phyloP scores from a whole-genome alignment of 1,140 invertebrate species.

The Listronotus bonariensis region DNA sequence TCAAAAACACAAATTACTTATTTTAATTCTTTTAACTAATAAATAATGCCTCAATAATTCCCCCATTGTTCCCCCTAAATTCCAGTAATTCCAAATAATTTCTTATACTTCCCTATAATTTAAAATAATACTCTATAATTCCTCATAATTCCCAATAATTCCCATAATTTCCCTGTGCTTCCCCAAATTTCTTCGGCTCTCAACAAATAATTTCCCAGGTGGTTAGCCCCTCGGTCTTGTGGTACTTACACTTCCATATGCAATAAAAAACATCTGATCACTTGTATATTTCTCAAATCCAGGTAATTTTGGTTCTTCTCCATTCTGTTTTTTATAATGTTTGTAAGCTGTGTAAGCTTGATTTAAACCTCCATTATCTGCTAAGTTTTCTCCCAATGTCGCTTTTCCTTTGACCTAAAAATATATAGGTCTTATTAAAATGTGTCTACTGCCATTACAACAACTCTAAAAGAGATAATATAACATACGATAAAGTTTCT shows the following conservation, averaged over 20 bases:
- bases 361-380: slow-evolving; percentile 86
- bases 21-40: no score
- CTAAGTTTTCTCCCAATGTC: slow-evolving; percentile 88
- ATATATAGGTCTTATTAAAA: not conserved
- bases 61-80: no score
- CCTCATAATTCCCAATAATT: no score
- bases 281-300: slow-evolving; percentile 76
- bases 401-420: slow-evolving; percentile 75
- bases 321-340: slow-evolving; percentile 63
- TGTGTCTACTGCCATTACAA: not conserved
- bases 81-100: no score
- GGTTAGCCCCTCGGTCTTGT: not conserved
- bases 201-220: not conserved
- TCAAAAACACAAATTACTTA: no score
- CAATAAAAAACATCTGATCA: slow-evolving; percentile 88
- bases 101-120: no score
- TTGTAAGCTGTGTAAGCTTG: slow-evolving; percentile 78
- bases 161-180: no score
- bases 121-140: no score
- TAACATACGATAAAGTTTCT: no score
- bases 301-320: slow-evolving; percentile 69
- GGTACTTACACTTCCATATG: slow-evolving; percentile 79
- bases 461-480: not conserved
- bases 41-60: no score
- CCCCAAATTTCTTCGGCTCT: not conserved